A percentile compares a stretch with the other conserved stretches of the same genome.
These are phyloP conservation scores for Columba livia DNA, from an alignment of 2,113 vertebrate species.

Conservation along the genomic window DNA sequence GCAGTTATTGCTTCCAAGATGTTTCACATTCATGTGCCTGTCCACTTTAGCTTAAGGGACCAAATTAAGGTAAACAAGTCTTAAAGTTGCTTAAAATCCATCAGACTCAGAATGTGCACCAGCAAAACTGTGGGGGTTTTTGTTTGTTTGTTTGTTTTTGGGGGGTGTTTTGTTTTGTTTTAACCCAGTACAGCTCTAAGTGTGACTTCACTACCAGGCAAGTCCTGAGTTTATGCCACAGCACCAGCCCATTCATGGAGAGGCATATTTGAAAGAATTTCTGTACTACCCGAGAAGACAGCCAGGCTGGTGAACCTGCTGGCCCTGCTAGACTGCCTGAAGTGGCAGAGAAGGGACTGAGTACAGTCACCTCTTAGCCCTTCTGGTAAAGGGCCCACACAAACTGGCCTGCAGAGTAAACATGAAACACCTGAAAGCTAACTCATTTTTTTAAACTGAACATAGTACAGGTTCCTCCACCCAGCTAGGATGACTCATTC, in stretches of 20 bases:
- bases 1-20: not conserved
- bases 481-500: not conserved
- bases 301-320: not conserved
- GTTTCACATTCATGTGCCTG: not conserved
- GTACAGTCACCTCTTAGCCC: not conserved
- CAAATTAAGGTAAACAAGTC: not conserved
- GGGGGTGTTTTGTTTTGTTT: not conserved
- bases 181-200: not conserved
- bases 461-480: not conserved
- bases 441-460: not conserved
- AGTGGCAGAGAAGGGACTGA: not conserved
- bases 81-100: not conserved
- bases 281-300: not conserved
- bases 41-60: not conserved
- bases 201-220: not conserved
- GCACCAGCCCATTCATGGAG: not conserved
- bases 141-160: no score
- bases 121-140: not conserved
- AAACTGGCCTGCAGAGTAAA: not conserved
- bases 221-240: fast-evolving
- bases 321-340: not conserved
- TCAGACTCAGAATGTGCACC: not conserved
- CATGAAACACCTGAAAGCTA: fast-evolving
- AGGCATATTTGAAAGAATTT: not conserved
- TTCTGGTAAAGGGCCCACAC: not conserved